Evolutionary conservation across 2,888 invertebrate species (phyloP), one percentile per base, ranked within the genome.

Genomic region (Thecocarcelia acutangulata): DNA sequence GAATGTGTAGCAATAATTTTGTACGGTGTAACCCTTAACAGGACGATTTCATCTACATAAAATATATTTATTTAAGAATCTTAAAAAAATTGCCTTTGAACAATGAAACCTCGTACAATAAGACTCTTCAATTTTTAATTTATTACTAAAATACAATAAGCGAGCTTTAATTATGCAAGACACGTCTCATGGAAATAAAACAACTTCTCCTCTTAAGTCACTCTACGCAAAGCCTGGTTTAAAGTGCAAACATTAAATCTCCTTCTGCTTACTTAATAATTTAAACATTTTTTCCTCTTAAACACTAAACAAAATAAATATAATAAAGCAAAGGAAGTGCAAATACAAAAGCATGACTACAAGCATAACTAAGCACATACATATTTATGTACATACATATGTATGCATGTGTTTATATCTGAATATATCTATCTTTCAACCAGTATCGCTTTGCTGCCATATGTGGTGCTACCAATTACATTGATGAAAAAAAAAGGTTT

Each of bases 271-370:
- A 46, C 21, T 24, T 21, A 46, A n/a, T 44, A 68, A 59, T 40
- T 61, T 17, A 44, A 56, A 13, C 17, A 69, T 59, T 66, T 50
- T 9, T 74, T 37, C 21, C n/a, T 54, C 24, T 21, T 48, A 61
- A 69, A 69, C 37, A 28, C 33, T 24, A 50, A 42, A 61, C 42
- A 21, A 59, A 69, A 33, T 12, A 52, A 33, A 76, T 19, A 44
- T 44, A 59, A 64, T 72, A 52, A 66, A 66, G 59, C 78, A 59
- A 59, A 66, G 66, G 78, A 78, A 78, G 70, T 78, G 52, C 21
- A 50, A 70, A 78, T 59, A 46, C 33, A 8, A 33, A 8, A 33
- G 33, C 33, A 6, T 33, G 3, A 9, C 9, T 33, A 8, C 33
- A 33, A 33, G 33, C 8, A n/a, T n/a, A n/a, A n/a, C n/a, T n/a